Conservation (phyloP, 2,888 invertebrate species). For the Calliopum simillimum region DNA sequence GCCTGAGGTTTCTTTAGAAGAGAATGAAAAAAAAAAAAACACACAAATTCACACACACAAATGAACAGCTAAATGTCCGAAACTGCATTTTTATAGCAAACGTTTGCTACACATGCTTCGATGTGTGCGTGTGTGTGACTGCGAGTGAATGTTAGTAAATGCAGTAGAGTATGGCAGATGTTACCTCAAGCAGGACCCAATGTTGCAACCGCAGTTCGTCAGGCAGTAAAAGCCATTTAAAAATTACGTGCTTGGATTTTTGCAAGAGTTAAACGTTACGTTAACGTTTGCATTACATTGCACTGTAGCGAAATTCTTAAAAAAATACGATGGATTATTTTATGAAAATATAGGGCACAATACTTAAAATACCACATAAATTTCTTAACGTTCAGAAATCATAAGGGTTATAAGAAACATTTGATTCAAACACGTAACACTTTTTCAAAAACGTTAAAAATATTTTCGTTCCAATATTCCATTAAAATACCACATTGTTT, state of each 20-base stretch:
- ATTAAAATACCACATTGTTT: too few relatives aligned
- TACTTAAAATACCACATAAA: too few relatives aligned
- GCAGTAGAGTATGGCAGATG: slow-evolving; percentile 19
- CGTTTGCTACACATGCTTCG: slow-evolving; percentile 16
- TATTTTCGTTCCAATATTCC: too few relatives aligned
- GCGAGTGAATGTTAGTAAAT: slow-evolving; percentile 9
- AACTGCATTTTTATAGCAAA: slow-evolving; percentile 21
- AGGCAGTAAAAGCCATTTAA: slow-evolving; percentile 60
- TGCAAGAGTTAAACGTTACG: slow-evolving; percentile 33
- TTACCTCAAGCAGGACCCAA: neutral
- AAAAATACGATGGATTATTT: too few relatives aligned
- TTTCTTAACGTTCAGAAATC: too few relatives aligned
- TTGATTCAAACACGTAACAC: too few relatives aligned
- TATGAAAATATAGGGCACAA: too few relatives aligned
- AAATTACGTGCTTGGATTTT: slow-evolving; percentile 63
- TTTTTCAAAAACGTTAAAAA: too few relatives aligned
- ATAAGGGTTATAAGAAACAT: too few relatives aligned
- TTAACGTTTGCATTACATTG: slow-evolving; percentile 14
- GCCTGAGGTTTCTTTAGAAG: slow-evolving; percentile 17
- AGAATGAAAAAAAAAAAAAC: neutral
- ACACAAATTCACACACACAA: neutral
- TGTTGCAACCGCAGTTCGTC: slow-evolving; percentile 35
- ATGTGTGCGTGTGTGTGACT: slow-evolving; percentile 31
- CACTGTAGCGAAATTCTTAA: neutral
- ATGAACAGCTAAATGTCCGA: slow-evolving; percentile 21